phyloP scores from a whole-genome alignment of 2,113 vertebrate genomes.

The Cavia aperea region DNA sequence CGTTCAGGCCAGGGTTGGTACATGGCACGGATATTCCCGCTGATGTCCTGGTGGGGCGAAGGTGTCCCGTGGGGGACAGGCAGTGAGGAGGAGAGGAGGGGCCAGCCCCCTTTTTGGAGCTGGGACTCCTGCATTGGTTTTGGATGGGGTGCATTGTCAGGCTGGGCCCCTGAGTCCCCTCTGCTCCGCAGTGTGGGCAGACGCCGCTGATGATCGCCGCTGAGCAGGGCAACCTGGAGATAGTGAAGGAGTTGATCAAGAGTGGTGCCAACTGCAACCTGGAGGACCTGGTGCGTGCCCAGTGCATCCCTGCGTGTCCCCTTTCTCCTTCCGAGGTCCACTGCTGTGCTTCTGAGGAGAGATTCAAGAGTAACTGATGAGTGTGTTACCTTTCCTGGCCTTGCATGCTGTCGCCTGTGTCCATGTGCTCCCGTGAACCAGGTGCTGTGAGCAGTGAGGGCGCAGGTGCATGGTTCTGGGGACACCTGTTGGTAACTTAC shows the following conservation, averaged over 20 bases:
- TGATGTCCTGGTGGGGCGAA: not conserved
- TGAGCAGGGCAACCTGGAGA: slow-evolving; percentile 94
- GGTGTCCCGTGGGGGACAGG: no score
- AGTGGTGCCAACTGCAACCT: slow-evolving; percentile 93
- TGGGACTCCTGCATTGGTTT: not conserved
- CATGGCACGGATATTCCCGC: not conserved
- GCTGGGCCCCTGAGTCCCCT: not conserved
- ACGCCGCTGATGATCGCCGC: slow-evolving; percentile 95
- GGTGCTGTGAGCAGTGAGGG: not conserved
- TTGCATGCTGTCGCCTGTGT: not conserved
- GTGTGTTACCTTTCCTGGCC: no score
- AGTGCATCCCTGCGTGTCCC: not conserved
- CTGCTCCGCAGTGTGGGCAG: slow-evolving; percentile 85
- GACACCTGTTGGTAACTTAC: not conserved
- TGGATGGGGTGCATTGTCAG: not conserved
- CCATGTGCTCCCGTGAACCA: not conserved
- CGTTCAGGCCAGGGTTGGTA: not conserved
- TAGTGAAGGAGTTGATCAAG: slow-evolving; percentile 91
- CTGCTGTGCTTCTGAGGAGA: not conserved
- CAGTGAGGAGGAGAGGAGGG: not conserved
- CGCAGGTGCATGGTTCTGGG: no score
- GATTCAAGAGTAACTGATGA: not conserved
- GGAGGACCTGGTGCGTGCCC: slow-evolving; percentile 87
- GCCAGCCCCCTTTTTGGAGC: no score
- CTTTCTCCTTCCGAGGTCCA: not conserved